These are phyloP conservation scores for Drosophila percnosoma DNA, from an alignment of 2,888 invertebrate species.

Conservation along the genomic window DNA sequence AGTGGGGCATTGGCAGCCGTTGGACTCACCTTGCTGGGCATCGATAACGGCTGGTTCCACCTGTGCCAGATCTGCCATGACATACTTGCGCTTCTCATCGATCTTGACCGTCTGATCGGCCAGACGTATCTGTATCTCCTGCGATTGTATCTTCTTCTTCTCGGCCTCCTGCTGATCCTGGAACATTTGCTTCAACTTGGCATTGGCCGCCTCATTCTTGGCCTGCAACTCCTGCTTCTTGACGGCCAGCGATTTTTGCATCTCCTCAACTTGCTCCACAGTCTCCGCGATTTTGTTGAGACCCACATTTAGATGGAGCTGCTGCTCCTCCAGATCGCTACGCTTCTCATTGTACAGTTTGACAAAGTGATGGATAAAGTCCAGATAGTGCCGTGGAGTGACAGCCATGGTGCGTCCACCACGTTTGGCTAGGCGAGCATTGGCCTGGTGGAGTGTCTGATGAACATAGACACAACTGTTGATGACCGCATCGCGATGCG, in stretches of 20 bases:
- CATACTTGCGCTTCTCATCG: slow-evolving; percentile 95
- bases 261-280: slow-evolving; percentile 99
- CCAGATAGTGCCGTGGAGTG: slow-evolving; percentile 98
- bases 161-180: slow-evolving; percentile 99
- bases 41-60: slow-evolving; percentile 99
- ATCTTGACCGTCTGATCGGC: slow-evolving; percentile 97
- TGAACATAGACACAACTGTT: slow-evolving; percentile 99
- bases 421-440: slow-evolving; percentile 94
- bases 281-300: slow-evolving; percentile 99
- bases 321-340: slow-evolving; percentile 99
- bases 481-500: slow-evolving; percentile 98
- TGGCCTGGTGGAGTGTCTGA: slow-evolving; percentile 97
- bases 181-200: slow-evolving; percentile 99
- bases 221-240: slow-evolving; percentile 97
- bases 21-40: slow-evolving; percentile 94
- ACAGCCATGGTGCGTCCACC: slow-evolving; percentile 98
- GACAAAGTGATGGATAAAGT: slow-evolving; percentile 99
- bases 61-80: slow-evolving; percentile 97
- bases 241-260: slow-evolving; percentile 99
- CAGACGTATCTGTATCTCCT: slow-evolving; percentile 95
- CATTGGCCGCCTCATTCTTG: slow-evolving; percentile 99
- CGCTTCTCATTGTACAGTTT: slow-evolving; percentile 99
- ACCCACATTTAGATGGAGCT: slow-evolving; percentile 99
- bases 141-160: slow-evolving; percentile 98
- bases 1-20: slow-evolving; percentile 37